Evolutionary conservation across 2,113 vertebrate species (phyloP), one percentile per base, ranked within the genome.

Genomic region (Daubentonia madagascariensis): DNA sequence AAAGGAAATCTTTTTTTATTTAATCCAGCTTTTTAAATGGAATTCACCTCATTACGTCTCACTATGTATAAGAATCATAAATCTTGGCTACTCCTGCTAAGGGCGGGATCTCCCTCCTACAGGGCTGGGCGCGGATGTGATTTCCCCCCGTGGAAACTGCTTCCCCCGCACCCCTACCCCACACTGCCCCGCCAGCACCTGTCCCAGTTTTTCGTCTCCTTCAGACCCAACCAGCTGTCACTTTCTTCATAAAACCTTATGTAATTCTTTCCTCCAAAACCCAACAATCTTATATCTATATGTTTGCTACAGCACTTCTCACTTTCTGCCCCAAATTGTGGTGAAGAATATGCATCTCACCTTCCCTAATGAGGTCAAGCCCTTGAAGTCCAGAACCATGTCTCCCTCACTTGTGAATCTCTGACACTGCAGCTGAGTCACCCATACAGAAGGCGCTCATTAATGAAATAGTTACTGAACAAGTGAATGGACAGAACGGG

Each of bases 161-260:
- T 13, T 59, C 57, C 16, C 3, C 1, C 12, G 52, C 2, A 18
- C 2, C 25, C 6, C 8, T 59, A 43, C 3, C 13, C 4, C 6
- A 10, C 7, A 5, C 1, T 3, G 1, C 1, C 18, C 52, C 43
- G 57, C 30, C 14, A 8, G 13, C 20, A 67, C 35, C 37, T 40
- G 13, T 35, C 45, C 43, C 48, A 54, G 25, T 57, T 54, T 54
- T 72, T 25, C 28, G 81, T 78, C 40, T 93, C 54, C 72, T 85
- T 96, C 57, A 37, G 35, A 80, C 37, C 9, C 87, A 83, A 48
- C 32, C n/a, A 54, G n/a, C 16, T 40, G 76, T 30, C 72, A 85
- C 65, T 59, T 70, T 93, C 40, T 83, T 43, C 67, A 45, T 30
- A 52, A 91, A 72, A 22, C 17, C 30, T 25, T 23, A 22, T 0